phyloP scores from a whole-genome alignment of 2,888 invertebrate species.

The Cryptophagus acutangulus region DNA sequence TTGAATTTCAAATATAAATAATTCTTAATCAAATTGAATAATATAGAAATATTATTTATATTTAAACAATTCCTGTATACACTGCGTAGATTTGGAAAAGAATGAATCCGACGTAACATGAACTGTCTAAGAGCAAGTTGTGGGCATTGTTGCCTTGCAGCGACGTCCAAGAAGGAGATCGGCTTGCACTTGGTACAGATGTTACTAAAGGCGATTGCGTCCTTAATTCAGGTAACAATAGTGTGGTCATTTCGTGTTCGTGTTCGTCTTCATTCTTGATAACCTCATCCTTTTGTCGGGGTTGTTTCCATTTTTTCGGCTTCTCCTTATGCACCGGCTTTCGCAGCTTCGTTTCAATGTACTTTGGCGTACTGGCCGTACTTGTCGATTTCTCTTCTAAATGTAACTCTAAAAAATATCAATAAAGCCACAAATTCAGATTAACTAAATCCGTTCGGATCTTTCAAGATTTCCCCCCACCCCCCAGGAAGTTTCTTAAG shows the following conservation, averaged over 20 bases:
- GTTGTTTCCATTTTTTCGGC: slow-evolving; percentile 42
- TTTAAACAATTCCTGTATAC: slow-evolving; percentile 3
- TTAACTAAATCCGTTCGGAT: too few species aligned
- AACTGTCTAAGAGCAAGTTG: slow-evolving; percentile 22
- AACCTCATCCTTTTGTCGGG: slow-evolving; percentile 36
- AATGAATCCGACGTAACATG: slow-evolving; percentile 25
- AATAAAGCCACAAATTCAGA: too few species aligned
- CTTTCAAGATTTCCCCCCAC: too few species aligned
- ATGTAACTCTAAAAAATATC: slow-evolving; percentile 43
- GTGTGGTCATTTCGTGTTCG: slow-evolving; percentile 37
- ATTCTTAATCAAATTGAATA: background rate
- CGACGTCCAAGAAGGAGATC: slow-evolving; percentile 40
- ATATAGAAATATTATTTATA: slow-evolving; percentile 10
- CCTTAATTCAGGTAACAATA: slow-evolving; percentile 35
- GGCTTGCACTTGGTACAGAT: slow-evolving; percentile 37
- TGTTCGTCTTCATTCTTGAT: slow-evolving; percentile 37
- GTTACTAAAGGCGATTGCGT: slow-evolving; percentile 34
- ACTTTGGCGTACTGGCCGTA: slow-evolving; percentile 42
- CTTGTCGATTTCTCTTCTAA: slow-evolving; percentile 44
- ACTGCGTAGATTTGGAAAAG: slow-evolving; percentile 22
- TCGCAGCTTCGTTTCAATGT: slow-evolving; percentile 42
- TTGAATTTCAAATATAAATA: slow-evolving; percentile 6
- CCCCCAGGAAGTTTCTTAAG: too few species aligned
- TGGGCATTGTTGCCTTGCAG: slow-evolving; percentile 29
- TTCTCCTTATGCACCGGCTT: slow-evolving; percentile 44